phyloP scores from a whole-genome alignment of 2,113 vertebrate species.

The Cairina moschata region DNA sequence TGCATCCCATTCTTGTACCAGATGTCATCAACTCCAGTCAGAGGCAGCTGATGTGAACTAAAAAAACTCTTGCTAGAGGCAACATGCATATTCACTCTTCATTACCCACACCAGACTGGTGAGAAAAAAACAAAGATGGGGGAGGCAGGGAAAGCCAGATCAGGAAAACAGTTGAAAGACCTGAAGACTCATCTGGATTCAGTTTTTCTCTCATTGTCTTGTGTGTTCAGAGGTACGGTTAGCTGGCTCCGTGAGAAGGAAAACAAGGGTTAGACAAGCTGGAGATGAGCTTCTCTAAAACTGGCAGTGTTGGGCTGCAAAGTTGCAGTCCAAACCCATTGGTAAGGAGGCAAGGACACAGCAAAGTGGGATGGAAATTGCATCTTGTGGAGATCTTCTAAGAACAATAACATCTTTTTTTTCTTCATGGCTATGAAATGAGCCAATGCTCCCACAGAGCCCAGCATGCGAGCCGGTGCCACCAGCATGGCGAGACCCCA shows the following conservation, averaged over 20 bases:
- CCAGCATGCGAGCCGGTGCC: background rate
- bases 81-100: slow-evolving; percentile 27
- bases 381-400: background rate
- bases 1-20: background rate
- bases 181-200: background rate
- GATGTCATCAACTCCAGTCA: background rate
- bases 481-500: no score
- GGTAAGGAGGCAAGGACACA: background rate
- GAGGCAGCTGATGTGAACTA: slow-evolving; percentile 27
- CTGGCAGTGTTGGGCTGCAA: background rate
- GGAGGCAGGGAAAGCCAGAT: background rate
- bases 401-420: slow-evolving; percentile 40
- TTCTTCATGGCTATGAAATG: background rate
- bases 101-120: slow-evolving; percentile 16
- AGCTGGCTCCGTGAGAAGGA: background rate
- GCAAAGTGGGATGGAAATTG: background rate
- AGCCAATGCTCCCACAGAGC: background rate
- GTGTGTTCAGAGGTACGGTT: background rate
- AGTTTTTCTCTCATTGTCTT: background rate
- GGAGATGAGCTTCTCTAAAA: background rate
- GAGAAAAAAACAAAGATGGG: background rate
- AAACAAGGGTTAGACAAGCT: background rate
- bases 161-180: background rate
- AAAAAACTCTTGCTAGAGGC: slow-evolving; percentile 33
- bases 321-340: accelerated